phyloP scores from a whole-genome alignment of 1,140 invertebrate genomes.

The Drosophila chauvacae region DNA sequence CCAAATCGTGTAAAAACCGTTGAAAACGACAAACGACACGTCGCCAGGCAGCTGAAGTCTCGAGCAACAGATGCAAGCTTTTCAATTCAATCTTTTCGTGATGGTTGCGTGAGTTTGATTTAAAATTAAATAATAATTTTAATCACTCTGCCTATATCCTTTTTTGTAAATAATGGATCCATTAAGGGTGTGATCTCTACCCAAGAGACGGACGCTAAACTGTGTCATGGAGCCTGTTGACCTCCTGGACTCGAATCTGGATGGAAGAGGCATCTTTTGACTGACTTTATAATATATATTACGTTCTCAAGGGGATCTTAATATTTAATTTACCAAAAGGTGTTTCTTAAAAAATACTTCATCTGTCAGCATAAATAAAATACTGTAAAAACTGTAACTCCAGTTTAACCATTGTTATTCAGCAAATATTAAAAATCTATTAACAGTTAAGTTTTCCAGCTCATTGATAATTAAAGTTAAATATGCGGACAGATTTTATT shows the following conservation, averaged over 20 bases:
- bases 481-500: not conserved
- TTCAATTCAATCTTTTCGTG: conserved; percentile 21
- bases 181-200: not conserved
- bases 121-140: not conserved
- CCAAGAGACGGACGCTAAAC: not conserved
- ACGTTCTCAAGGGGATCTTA: not conserved
- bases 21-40: conserved; percentile 68
- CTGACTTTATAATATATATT: not conserved
- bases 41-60: conserved; percentile 51
- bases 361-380: not conserved
- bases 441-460: no score
- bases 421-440: not conserved
- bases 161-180: not conserved
- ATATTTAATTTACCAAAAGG: no score
- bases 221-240: not conserved
- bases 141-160: not conserved
- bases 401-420: not conserved
- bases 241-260: not conserved
- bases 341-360: not conserved
- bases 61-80: conserved; percentile 66
- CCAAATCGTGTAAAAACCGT: conserved; percentile 81
- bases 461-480: not conserved
- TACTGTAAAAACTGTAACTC: not conserved
- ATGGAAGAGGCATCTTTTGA: no score
- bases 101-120: conserved; percentile 23